Evolutionary conservation across 2,113 vertebrate species (phyloP), one percentile per base, ranked within the genome.

Genomic region (Cynopterus brachyotis): DNA sequence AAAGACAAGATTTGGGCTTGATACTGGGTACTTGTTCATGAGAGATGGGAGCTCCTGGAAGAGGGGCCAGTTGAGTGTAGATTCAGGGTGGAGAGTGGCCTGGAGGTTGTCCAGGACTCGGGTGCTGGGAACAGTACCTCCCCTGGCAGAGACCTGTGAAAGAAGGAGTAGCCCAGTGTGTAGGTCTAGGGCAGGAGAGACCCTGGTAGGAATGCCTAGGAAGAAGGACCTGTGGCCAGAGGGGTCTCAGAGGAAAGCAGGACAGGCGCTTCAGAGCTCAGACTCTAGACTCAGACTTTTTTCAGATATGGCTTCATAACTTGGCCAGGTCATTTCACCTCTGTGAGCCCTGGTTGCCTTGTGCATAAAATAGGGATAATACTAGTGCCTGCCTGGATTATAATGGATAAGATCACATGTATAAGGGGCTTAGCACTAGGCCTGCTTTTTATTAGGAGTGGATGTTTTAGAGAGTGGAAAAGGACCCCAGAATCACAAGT

Each of bases 311-410:
- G 17, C 50, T 93, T 55, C 20, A 5, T 53, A 70, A 62, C 30
- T 32, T 53, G 19, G 55, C 6, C 42, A 83, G 24, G 66, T 88
- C 37, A 40, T 42, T 80, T 69, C 20, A 24, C 40, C 30, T 90
- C 75, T 22, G 6, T 57, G 66, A 96, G 42, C 30, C 64, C 91
- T 93, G 64, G n/a, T 87, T 87, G 82, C 72, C 37, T 88, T 84
- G 12, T 42, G 12, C 70, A 62, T 82, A 53, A 76, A 75, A 30
- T 73, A 47, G 69, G 47, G 67, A 26, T 91, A 32, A 53, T 94
- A 76, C 67, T 60, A 53, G 26, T 79, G 15, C 47, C 35, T 24
- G 16, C 42, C 32, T 37, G 9, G 3, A 9, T 82, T 75, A 50
- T 53, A 55, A 79, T 11, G 70, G 95, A 66, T 67, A 59, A 86